Evolutionary conservation across 1,140 invertebrate genomes (phyloP).

Genomic region (Zaprionus taronus): DNA sequence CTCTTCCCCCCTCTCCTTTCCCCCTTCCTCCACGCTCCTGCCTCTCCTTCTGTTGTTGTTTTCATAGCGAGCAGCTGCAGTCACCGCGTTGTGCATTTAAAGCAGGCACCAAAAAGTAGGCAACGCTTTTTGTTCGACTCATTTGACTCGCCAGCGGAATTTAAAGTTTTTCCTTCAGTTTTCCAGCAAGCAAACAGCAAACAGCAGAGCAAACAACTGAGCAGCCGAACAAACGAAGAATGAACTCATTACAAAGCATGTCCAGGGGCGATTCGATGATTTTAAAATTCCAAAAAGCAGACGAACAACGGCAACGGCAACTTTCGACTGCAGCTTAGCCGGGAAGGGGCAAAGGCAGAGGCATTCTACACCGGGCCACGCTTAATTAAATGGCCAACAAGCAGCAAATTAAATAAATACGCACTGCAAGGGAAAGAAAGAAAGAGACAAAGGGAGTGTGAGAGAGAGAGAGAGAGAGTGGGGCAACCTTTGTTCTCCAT

Average conservation of each 20-base stretch:
- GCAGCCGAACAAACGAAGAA: slow-evolving; percentile 43
- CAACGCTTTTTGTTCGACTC: slow-evolving; percentile 50
- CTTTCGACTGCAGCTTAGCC: slow-evolving; percentile 67
- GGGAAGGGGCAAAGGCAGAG: neutral
- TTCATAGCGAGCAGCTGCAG: slow-evolving; percentile 37
- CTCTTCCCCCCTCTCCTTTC: neutral
- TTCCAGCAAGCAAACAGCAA: slow-evolving; percentile 1
- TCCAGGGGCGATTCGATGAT: slow-evolving; percentile 63
- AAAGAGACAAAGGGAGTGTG: neutral
- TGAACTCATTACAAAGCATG: slow-evolving; percentile 70
- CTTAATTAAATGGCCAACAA: slow-evolving; percentile 78
- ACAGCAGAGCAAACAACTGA: slow-evolving; percentile 13
- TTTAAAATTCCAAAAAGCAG: slow-evolving; percentile 65
- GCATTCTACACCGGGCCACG: slow-evolving; percentile 36
- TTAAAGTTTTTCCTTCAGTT: slow-evolving; percentile 37
- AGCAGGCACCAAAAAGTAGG: slow-evolving; percentile 40
- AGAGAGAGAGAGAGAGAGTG: neutral
- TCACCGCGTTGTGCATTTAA: slow-evolving; percentile 63
- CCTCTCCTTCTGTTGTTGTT: slow-evolving; percentile 46
- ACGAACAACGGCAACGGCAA: slow-evolving; percentile 22
- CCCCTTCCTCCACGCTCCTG: neutral
- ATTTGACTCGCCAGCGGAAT: slow-evolving; percentile 47
- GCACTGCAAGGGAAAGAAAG: slow-evolving; percentile 18
- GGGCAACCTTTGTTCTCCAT: slow-evolving; percentile 43
- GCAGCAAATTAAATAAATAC: slow-evolving; percentile 62